Percentiles rank a stretch among this genome's conserved stretches.
Conservation (phyloP, 2,797 vertebrate genomes). For the Onychomys leucogaster region DNA sequence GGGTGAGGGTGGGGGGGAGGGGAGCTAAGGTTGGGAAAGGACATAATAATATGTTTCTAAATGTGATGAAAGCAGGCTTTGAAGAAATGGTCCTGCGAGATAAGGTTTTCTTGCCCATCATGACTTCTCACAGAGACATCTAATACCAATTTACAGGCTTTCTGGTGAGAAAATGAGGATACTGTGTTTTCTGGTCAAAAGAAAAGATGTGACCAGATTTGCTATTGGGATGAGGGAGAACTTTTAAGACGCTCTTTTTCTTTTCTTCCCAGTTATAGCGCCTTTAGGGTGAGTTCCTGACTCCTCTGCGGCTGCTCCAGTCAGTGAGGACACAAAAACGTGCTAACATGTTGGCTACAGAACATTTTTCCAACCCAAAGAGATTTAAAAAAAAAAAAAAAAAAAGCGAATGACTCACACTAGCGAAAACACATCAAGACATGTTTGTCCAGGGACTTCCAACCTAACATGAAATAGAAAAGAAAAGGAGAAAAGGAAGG, state of each 20-base stretch:
- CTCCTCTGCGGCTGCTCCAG: slow-evolving; percentile 89
- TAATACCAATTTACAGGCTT: slow-evolving; percentile 80
- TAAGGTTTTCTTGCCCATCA: slow-evolving; percentile 50
- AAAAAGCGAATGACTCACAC: slow-evolving; percentile 23
- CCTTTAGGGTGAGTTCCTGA: slow-evolving; percentile 87
- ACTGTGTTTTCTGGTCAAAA: slow-evolving; percentile 73
- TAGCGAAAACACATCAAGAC: slow-evolving; percentile 64
- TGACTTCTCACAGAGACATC: slow-evolving; percentile 77
- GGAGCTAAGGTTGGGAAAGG: slow-evolving; percentile 5
- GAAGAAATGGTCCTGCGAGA: neutral
- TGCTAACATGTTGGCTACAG: slow-evolving; percentile 57
- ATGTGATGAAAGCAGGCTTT: slow-evolving; percentile 44
- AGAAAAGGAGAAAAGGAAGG: neutral
- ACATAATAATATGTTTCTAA: slow-evolving; percentile 60
- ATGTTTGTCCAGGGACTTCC: neutral
- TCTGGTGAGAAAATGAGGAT: slow-evolving; percentile 75
- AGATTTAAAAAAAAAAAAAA: neutral
- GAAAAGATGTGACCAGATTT: slow-evolving; percentile 90
- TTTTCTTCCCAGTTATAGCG: slow-evolving; percentile 86
- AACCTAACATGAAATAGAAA: neutral
- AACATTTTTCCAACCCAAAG: slow-evolving; percentile 30
- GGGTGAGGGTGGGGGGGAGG: too few species aligned
- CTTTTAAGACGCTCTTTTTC: slow-evolving; percentile 89
- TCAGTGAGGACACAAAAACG: slow-evolving; percentile 83
- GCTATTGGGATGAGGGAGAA: slow-evolving; percentile 86